Percentiles rank a stretch among this genome's conserved stretches.
These are phyloP conservation scores for Neoaliturus tenellus DNA, from an alignment of 2,888 invertebrate species.

Conservation along the genomic window DNA sequence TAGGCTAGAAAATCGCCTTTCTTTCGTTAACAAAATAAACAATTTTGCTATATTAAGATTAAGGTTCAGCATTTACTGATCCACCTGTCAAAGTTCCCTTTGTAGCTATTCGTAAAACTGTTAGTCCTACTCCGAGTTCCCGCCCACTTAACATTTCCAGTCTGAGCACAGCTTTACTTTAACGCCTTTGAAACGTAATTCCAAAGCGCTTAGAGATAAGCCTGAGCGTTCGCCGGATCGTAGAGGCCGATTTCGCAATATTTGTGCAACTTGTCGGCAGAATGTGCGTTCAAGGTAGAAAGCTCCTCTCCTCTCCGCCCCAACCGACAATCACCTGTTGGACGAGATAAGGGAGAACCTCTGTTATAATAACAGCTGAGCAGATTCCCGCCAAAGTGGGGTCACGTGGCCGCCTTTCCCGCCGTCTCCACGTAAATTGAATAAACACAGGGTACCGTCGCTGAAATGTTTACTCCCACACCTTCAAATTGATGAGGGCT, in stretches of 20 bases:
- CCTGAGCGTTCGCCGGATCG: too few relatives aligned
- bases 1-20: too few relatives aligned
- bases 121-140: too few relatives aligned
- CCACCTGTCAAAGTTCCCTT: too few relatives aligned
- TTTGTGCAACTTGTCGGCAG: not conserved
- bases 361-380: conserved; percentile 32
- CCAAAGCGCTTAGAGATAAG: not conserved
- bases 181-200: too few relatives aligned
- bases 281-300: conserved; percentile 6
- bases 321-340: conserved; percentile 17
- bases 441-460: conserved; percentile 17
- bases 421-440: not conserved
- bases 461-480: conserved; percentile 24
- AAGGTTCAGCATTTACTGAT: too few relatives aligned
- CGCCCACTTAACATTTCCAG: too few relatives aligned
- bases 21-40: too few relatives aligned
- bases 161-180: too few relatives aligned
- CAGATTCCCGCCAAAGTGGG: conserved; percentile 27
- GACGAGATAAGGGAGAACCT: conserved; percentile 11
- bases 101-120: too few relatives aligned
- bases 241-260: not conserved
- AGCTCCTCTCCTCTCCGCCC: not conserved
- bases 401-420: conserved; percentile 22
- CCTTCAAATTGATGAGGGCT: conserved; percentile 15
- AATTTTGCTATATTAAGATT: too few relatives aligned